phyloP scores from a whole-genome alignment of 1,140 invertebrate genomes.

The Calliphora vicina region DNA sequence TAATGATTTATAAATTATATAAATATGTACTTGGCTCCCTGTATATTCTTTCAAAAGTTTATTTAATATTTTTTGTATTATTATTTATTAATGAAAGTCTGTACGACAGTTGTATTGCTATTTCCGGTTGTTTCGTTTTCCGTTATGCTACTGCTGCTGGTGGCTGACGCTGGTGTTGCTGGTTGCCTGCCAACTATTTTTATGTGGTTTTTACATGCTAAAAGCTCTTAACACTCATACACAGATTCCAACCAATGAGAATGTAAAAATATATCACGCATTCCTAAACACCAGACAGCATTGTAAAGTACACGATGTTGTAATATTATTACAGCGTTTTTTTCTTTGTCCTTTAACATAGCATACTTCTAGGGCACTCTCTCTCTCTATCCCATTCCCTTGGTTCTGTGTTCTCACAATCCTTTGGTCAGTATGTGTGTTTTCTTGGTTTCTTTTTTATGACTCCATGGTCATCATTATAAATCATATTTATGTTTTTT shows the following conservation, averaged over 20 bases:
- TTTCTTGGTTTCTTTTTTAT: neutral
- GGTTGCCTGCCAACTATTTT: neutral
- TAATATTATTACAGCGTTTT: neutral
- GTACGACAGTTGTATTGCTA: neutral
- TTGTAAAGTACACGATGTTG: neutral
- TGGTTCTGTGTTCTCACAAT: too few species aligned
- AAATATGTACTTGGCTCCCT: neutral
- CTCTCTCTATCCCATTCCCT: too few species aligned
- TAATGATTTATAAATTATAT: neutral
- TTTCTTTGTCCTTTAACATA: too few species aligned
- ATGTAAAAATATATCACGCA: neutral
- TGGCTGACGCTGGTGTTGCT: neutral
- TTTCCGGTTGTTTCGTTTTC: neutral
- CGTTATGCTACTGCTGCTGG: neutral
- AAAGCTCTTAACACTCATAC: neutral
- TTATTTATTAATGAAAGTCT: neutral
- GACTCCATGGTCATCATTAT: neutral
- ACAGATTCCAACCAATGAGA: neutral
- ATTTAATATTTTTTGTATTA: neutral
- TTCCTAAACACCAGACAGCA: neutral
- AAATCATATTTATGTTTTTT: neutral
- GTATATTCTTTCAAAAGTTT: neutral
- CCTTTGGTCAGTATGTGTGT: too few species aligned
- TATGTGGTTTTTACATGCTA: conserved; percentile 9
- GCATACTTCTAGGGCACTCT: neutral